These are phyloP conservation scores for Drosophila pachea DNA, from an alignment of 1,140 invertebrate species.

Conservation along the genomic window DNA sequence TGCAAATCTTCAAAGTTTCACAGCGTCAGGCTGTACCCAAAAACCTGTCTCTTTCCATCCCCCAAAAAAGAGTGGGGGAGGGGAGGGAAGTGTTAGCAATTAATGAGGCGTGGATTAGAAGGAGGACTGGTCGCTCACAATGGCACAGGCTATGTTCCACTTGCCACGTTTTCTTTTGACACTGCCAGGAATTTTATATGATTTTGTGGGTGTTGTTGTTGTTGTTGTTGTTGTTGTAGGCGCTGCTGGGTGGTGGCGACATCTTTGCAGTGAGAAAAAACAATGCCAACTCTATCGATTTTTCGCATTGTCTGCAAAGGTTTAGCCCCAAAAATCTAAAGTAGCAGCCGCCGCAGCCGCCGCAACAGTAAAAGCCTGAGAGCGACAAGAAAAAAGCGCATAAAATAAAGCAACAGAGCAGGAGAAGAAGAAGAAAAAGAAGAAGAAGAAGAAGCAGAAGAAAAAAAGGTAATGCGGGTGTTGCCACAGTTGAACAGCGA, in stretches of 20 bases:
- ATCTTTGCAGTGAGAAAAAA: constrained; percentile 58
- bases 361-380: constrained; percentile 39
- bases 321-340: constrained; percentile 69
- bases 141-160: too few species aligned
- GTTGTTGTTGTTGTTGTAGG: neutral
- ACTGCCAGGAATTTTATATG: constrained; percentile 15
- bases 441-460: constrained; percentile 31
- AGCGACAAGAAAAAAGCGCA: constrained; percentile 19
- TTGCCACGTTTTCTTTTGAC: constrained; percentile 10
- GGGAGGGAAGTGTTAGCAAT: constrained; percentile 38
- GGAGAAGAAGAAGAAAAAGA: constrained; percentile 28
- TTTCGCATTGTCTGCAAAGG: constrained; percentile 70
- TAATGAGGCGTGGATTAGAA: constrained; percentile 44
- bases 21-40: constrained; percentile 21
- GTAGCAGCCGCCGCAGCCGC: constrained; percentile 35
- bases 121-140: neutral
- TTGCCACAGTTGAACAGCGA: constrained; percentile 6
- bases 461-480: constrained; percentile 55
- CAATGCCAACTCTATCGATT: constrained; percentile 73
- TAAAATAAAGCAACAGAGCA: constrained; percentile 10
- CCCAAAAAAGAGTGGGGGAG: constrained; percentile 18
- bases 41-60: constrained; percentile 10
- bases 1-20: constrained; percentile 1
- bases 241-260: constrained; percentile 39
- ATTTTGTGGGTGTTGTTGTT: constrained; percentile 9